Percentiles rank a stretch among this genome's conserved stretches.
Evolutionary conservation across 2,797 vertebrate species (phyloP).

Genomic region (Lepidocolaptes lacrymiger): DNA sequence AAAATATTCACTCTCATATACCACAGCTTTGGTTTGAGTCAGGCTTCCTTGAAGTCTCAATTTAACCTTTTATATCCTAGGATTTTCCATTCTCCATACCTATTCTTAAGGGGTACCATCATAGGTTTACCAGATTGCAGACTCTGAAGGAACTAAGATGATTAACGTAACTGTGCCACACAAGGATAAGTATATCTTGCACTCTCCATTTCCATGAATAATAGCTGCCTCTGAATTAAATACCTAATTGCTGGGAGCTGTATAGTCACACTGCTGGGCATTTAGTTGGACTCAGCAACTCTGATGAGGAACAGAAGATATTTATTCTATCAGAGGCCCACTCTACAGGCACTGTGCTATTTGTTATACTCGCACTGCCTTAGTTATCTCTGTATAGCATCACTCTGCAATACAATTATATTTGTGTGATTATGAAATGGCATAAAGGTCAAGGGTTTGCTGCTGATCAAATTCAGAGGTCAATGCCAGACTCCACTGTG

Average conservation of each 20-base stretch:
- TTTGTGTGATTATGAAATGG: not conserved
- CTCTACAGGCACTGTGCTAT: not conserved
- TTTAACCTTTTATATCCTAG: not conserved
- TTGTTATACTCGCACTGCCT: not conserved
- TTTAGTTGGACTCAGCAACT: not conserved
- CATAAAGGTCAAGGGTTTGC: not conserved
- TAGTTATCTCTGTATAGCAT: not conserved
- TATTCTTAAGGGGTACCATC: not conserved
- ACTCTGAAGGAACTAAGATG: not conserved
- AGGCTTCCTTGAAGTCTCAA: not conserved
- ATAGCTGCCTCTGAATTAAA: not conserved
- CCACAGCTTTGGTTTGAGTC: not conserved
- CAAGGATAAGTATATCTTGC: not conserved
- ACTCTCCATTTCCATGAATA: not conserved
- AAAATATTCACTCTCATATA: constrained; percentile 3
- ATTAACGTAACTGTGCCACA: not conserved
- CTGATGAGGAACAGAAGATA: not conserved
- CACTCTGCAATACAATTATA: not conserved
- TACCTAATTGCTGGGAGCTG: not conserved
- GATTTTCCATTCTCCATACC: not conserved
- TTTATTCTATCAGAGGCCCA: not conserved
- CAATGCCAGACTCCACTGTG: not conserved
- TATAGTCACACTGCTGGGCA: not conserved
- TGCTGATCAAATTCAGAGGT: not conserved
- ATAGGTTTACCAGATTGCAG: not conserved